phyloP scores from a whole-genome alignment of 2,888 invertebrate species.

The Pollenia griseotomentosa region DNA sequence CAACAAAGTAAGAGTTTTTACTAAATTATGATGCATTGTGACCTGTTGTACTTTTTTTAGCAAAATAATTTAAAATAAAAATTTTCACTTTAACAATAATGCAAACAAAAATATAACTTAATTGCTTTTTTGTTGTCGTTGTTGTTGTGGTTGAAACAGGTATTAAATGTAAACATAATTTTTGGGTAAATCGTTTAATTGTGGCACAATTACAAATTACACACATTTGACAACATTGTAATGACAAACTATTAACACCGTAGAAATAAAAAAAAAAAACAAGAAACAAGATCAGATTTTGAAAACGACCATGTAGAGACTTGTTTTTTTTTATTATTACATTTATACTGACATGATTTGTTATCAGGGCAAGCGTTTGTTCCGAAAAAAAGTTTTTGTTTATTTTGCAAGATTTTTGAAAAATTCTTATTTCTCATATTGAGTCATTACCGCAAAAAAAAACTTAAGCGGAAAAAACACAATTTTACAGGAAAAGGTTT shows the following conservation, averaged over 20 bases:
- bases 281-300: conserved; percentile 25
- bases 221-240: conserved; percentile 4
- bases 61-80: conserved; percentile 3
- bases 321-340: background rate
- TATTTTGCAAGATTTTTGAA: too few species aligned
- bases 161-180: background rate
- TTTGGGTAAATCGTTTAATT: conserved; percentile 22
- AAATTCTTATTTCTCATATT: too few species aligned
- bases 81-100: conserved; percentile 49
- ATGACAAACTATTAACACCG: conserved; percentile 36
- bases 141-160: background rate
- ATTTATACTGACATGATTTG: too few species aligned
- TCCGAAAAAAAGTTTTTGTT: too few species aligned
- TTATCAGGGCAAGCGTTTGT: too few species aligned
- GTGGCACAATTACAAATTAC: conserved; percentile 27
- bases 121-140: conserved; percentile 13
- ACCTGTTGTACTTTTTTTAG: background rate
- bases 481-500: too few species aligned
- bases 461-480: too few species aligned
- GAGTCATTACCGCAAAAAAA: too few species aligned
- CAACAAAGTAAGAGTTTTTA: conserved; percentile 27
- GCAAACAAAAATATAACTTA: conserved; percentile 19
- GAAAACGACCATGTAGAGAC: conserved; percentile 16
- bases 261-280: background rate
- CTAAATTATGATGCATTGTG: background rate